Conservation (phyloP, 2,113 vertebrate genomes). For the Sebastes schlegelii region DNA sequence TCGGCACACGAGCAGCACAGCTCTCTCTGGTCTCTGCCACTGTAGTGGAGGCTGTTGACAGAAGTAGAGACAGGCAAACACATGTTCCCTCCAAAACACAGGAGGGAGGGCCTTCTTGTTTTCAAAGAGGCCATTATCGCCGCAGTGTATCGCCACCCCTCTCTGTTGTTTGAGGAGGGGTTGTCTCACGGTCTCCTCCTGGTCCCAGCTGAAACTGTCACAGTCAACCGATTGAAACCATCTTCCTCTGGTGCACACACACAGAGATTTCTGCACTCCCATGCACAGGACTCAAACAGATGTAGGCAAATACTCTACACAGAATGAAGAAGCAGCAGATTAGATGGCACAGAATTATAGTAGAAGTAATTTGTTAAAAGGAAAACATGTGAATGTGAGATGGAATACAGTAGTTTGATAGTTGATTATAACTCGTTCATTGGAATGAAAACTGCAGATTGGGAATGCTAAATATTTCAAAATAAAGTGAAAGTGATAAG, state of each 20-base stretch:
- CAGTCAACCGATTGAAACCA: constrained; percentile 62
- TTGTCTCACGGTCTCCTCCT: constrained; percentile 54
- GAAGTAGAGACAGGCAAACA: constrained; percentile 79
- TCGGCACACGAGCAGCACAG: constrained; percentile 40
- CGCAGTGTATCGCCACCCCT: constrained; percentile 44
- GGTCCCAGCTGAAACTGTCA: constrained; percentile 72
- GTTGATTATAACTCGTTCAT: not conserved
- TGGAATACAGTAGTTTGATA: not conserved
- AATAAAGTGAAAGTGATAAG: constrained; percentile 1
- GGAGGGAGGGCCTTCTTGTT: constrained; percentile 52
- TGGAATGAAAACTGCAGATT: not conserved
- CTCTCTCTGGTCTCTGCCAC: constrained; percentile 72
- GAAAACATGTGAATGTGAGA: not conserved
- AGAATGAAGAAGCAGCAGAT: constrained; percentile 5
- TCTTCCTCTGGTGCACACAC: constrained; percentile 40
- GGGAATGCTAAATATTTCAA: not conserved
- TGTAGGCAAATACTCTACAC: not conserved
- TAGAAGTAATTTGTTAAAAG: not conserved
- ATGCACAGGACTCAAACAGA: constrained; percentile 30
- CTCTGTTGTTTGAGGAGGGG: constrained; percentile 67
- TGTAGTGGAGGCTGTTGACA: constrained; percentile 78
- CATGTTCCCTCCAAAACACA: constrained; percentile 73
- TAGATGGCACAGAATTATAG: not conserved
- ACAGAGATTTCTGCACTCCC: constrained; percentile 1
- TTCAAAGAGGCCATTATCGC: constrained; percentile 69